Base-by-base conservation (phyloP, 2,888 invertebrate genomes). In the Zeuzera pyrina region DNA sequence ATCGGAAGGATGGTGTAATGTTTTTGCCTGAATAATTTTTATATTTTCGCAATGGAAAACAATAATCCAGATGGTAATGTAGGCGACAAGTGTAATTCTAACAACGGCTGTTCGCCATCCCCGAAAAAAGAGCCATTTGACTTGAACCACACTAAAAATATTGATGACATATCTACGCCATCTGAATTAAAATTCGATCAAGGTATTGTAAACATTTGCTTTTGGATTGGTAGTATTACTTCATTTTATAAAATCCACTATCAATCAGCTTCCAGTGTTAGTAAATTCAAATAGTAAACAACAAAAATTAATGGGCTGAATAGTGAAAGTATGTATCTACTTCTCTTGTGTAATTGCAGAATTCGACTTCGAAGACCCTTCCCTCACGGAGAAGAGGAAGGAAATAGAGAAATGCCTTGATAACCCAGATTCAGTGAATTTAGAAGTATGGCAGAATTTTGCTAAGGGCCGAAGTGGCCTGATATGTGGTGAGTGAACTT, bases 101-200 rank as follows among this genome's bases (percentile, higher is more conserved):
- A 76, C 42, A 77, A 77, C 12, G 61, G 72, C 53, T 71, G 70
- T 52, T 64, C 65, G 32, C 63, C 67, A 27, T 49, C 52, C 12
- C 46, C 49, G 10, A 61, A 55, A 24, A 66, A 62, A 35, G 53
- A 52, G 40, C 47, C 57, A 8, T 55, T 62, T 35, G 68, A 74
- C 41, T 49, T 73, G 42, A 77, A 72, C 58, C 65, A 71, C 47
- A 43, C 69, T 43, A 65, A 70, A 68, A 83, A 83, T 71, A 84
- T 84, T 58, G 84, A 84, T 66, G 84, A 84, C 69, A 84, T 84
- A 56, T 73, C 79, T 64, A 77, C 83, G 62, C 87, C 87, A 57
- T 83, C 85, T 22, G 89, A 90, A 70, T 71, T 91, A 47, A 89
- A 86, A 72, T 91, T 91, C 63, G 90, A 90, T 66, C 85, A 87